Evolutionary conservation across 2,797 vertebrate genomes (phyloP).

Genomic region (Muscicapa comitata): DNA sequence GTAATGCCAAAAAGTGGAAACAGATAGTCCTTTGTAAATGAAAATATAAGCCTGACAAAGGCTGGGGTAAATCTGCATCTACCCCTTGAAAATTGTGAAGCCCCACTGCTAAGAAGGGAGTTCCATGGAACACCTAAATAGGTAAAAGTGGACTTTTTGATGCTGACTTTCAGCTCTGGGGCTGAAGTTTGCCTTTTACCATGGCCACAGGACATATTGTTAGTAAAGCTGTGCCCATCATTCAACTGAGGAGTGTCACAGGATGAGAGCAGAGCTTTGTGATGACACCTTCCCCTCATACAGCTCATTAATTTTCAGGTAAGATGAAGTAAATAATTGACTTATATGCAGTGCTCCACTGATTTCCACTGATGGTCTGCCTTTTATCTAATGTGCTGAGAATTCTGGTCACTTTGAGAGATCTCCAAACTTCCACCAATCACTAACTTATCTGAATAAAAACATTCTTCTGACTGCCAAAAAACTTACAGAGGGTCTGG

Average conservation of each 20-base stretch:
- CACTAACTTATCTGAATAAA: neutral
- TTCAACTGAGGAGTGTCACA: neutral
- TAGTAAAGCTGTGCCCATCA: neutral
- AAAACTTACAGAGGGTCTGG: neutral
- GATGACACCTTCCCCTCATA: neutral
- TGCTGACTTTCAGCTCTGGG: neutral
- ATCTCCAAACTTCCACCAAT: neutral
- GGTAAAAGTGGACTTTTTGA: neutral
- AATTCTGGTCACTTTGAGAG: neutral
- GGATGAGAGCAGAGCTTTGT: neutral
- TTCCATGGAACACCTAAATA: neutral
- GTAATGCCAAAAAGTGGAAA: neutral
- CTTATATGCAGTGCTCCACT: neutral
- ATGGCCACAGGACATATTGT: neutral
- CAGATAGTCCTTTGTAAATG: neutral
- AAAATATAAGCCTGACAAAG: neutral
- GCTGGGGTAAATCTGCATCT: neutral
- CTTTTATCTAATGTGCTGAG: neutral
- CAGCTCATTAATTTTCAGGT: neutral
- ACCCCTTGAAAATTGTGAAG: neutral
- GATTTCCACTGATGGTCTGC: neutral
- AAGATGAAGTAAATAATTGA: neutral
- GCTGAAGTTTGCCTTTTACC: neutral
- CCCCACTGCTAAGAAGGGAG: neutral
- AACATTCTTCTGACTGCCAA: neutral